Evolutionary conservation across 2,113 vertebrate genomes (phyloP).

Genomic region (Sigmodon hispidus): DNA sequence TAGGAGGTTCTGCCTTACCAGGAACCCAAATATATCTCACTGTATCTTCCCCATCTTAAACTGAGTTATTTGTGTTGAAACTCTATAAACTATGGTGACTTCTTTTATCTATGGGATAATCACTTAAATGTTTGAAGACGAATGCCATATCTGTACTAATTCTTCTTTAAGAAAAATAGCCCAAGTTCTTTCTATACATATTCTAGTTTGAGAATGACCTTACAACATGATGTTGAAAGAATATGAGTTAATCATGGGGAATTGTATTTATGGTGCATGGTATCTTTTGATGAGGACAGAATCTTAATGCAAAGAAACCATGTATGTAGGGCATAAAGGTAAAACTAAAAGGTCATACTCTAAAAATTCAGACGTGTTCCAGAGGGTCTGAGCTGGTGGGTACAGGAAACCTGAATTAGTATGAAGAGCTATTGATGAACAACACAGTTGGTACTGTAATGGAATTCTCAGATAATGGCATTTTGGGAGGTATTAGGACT

Average conservation of each 20-base stretch:
- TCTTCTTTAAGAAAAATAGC: constrained; percentile 1
- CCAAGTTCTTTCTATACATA: background rate
- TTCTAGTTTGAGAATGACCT: background rate
- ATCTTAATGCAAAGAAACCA: background rate
- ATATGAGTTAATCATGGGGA: background rate
- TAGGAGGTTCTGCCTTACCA: background rate
- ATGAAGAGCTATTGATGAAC: background rate
- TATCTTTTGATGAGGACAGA: background rate
- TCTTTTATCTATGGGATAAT: background rate
- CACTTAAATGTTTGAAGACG: constrained; percentile 5
- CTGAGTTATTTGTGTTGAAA: constrained; percentile 11
- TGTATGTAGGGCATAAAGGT: background rate
- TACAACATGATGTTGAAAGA: background rate
- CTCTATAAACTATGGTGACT: background rate
- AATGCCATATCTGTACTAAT: background rate
- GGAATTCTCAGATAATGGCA: background rate
- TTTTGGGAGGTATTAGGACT: background rate
- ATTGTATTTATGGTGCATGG: background rate
- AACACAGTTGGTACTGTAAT: background rate
- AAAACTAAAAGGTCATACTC: background rate
- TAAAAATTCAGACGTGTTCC: background rate
- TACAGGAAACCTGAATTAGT: background rate
- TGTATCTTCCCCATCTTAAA: constrained; percentile 1
- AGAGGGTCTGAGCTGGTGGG: background rate
- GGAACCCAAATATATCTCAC: constrained; percentile 35